Evolutionary conservation across 2,113 vertebrate species (phyloP).

Genomic region (Desmodus rotundus): DNA sequence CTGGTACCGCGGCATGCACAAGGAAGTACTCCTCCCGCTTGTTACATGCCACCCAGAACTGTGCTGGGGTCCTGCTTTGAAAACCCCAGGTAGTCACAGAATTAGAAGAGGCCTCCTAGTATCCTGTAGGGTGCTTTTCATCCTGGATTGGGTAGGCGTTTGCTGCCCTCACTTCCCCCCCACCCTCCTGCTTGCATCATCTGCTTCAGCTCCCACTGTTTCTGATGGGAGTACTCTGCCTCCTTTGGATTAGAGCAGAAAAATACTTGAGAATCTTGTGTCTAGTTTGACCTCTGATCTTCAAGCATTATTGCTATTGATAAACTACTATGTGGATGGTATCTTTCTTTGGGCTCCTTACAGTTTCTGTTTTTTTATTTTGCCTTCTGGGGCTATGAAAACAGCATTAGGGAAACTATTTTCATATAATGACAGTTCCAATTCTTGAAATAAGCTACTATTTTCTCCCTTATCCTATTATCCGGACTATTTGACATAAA

Average conservation of each 20-base stretch:
- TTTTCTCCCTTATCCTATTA: background rate
- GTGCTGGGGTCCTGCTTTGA: background rate
- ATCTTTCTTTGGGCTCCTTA: background rate
- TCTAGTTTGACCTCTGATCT: background rate
- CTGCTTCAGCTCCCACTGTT: background rate
- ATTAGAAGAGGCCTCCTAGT: background rate
- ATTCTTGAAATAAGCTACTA: background rate
- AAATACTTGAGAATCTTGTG: background rate
- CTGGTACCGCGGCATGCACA: too few species aligned
- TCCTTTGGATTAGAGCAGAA: background rate
- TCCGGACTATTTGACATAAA: background rate
- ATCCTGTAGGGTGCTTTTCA: background rate
- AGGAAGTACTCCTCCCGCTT: background rate
- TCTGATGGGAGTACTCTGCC: background rate
- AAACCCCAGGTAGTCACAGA: background rate
- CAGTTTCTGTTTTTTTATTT: background rate
- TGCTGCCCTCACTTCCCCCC: accelerated
- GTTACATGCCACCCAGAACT: background rate
- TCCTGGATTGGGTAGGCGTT: accelerated
- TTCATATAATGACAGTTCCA: background rate
- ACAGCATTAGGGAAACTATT: background rate
- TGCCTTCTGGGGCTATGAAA: background rate
- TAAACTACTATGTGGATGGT: background rate
- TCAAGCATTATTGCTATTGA: background rate
- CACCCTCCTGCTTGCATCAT: accelerated